These are phyloP conservation scores for Myrmophylax atrothorax DNA, from an alignment of 2,113 vertebrate genomes.

Conservation along the genomic window DNA sequence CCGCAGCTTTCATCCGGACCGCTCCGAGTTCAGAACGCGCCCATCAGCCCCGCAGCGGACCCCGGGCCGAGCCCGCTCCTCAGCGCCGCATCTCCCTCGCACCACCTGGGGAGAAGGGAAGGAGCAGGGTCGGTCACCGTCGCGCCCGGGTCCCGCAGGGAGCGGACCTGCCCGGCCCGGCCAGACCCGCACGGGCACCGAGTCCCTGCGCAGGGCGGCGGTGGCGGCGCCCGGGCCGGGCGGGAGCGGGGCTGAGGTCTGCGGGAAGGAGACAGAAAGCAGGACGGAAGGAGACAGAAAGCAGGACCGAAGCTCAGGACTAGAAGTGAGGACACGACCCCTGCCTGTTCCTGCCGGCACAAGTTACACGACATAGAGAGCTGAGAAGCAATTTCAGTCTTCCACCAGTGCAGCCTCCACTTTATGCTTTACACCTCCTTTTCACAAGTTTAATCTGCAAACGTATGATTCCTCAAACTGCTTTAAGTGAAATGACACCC, in stretches of 20 bases:
- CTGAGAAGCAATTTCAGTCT: not conserved
- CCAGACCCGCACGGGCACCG: too few relatives aligned
- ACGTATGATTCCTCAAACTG: not conserved
- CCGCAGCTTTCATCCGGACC: not conserved
- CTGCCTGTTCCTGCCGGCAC: not conserved
- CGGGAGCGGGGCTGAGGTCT: not conserved
- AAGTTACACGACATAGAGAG: not conserved
- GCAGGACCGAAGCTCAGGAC: not conserved
- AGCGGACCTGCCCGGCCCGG: not conserved
- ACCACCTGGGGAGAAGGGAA: conserved; percentile 63
- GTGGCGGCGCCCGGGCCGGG: not conserved
- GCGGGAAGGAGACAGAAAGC: not conserved
- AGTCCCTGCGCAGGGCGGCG: not conserved
- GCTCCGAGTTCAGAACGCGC: not conserved
- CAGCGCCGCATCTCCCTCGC: conserved; percentile 17
- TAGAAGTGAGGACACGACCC: not conserved
- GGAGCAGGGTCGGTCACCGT: not conserved
- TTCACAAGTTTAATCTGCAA: not conserved
- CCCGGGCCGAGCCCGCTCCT: not conserved
- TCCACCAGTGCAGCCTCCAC: not conserved
- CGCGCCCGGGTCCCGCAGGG: not conserved
- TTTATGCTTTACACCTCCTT: not conserved
- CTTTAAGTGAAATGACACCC: not conserved
- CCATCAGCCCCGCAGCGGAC: not conserved
- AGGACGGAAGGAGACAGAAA: not conserved